A percentile compares a stretch with the other conserved stretches of the same genome.
Conservation (phyloP, 2,113 vertebrate genomes). For the Apus apus region DNA sequence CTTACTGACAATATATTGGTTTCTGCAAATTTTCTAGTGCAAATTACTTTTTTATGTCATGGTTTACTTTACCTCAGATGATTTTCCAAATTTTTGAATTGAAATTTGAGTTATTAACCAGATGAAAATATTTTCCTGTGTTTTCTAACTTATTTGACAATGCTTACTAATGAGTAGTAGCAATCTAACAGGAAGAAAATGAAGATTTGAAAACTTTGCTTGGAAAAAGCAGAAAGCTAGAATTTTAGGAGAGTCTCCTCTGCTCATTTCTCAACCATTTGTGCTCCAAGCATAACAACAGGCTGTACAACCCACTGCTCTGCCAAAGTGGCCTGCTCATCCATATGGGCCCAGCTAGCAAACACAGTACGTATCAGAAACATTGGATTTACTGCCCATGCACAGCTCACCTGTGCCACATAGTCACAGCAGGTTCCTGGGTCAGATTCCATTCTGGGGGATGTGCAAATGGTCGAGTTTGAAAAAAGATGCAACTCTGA, state of each 20-base stretch:
- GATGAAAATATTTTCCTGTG: background rate
- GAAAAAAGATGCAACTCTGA: background rate
- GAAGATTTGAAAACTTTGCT: background rate
- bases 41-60: background rate
- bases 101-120: background rate
- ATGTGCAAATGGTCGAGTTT: background rate
- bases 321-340: background rate
- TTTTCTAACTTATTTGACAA: background rate
- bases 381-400: fast-evolving
- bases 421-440: background rate
- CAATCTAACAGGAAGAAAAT: background rate
- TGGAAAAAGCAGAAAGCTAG: background rate
- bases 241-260: background rate
- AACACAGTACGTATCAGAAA: background rate
- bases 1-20: background rate
- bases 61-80: background rate
- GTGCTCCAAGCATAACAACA: too few species aligned
- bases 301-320: background rate
- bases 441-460: background rate
- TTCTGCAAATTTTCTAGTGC: background rate
- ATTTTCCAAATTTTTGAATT: background rate
- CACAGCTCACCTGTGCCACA: background rate
- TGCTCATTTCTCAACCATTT: background rate
- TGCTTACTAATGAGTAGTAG: background rate
- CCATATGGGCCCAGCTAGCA: background rate